These are phyloP conservation scores for Plagiodera versicolora DNA, from an alignment of 2,888 invertebrate genomes.

Conservation along the genomic window DNA sequence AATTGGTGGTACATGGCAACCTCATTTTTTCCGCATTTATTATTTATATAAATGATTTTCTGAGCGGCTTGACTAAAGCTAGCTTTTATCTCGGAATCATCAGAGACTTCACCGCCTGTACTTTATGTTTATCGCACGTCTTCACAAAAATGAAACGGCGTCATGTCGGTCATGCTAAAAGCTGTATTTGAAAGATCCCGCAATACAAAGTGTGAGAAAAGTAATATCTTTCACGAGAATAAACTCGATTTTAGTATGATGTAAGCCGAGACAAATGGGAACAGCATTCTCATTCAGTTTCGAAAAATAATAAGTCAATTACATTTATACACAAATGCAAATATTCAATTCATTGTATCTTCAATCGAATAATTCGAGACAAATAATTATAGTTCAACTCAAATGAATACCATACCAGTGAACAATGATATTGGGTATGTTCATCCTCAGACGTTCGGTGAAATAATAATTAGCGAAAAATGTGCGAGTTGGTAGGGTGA, in stretches of 20 bases:
- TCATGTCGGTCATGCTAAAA: constrained; percentile 36
- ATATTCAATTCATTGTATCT: too few relatives aligned
- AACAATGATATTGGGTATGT: too few relatives aligned
- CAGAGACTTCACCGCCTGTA: constrained; percentile 20
- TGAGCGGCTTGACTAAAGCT: constrained; percentile 5
- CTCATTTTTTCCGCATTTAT: not conserved
- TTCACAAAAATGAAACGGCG: constrained; percentile 26
- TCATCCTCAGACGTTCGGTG: too few relatives aligned
- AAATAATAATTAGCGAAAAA: too few relatives aligned
- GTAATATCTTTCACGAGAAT: not conserved
- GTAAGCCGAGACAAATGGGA: not conserved
- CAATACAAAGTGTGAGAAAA: constrained; percentile 10
- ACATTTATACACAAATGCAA: too few relatives aligned
- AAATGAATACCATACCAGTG: too few relatives aligned
- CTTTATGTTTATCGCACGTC: constrained; percentile 38
- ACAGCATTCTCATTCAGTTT: too few relatives aligned
- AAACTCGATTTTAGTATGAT: not conserved
- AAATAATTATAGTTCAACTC: too few relatives aligned
- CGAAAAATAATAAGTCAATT: too few relatives aligned
- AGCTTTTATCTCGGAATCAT: constrained; percentile 3
- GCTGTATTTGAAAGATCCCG: constrained; percentile 5
- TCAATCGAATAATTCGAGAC: too few relatives aligned
- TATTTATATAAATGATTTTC: not conserved
- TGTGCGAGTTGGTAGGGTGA: too few relatives aligned
- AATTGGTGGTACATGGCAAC: too few relatives aligned